Evolutionary conservation across 1,140 invertebrate species (phyloP).

Genomic region (Artemia franciscana): DNA sequence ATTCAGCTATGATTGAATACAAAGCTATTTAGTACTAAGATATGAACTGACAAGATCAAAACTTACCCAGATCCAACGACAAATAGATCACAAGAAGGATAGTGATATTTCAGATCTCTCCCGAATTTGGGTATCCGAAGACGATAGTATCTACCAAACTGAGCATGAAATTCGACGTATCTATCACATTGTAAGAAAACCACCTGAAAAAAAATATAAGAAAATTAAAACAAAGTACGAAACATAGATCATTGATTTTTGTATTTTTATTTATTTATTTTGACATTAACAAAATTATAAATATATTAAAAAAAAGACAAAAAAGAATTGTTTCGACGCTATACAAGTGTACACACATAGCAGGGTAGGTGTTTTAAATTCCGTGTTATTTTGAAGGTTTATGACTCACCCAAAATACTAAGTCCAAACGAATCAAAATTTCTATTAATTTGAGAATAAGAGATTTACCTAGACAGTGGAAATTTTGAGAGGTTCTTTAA

Average conservation of each 20-base stretch:
- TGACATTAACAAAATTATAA: slow-evolving; percentile 20
- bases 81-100: slow-evolving; percentile 69
- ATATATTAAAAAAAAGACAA: no score
- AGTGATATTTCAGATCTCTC: slow-evolving; percentile 76
- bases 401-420: no score
- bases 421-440: no score
- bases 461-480: no score
- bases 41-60: background rate
- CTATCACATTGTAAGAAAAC: slow-evolving; percentile 34
- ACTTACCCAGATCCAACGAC: slow-evolving; percentile 61
- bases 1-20: no score
- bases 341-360: no score
- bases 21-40: slow-evolving; percentile 10
- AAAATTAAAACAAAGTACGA: slow-evolving; percentile 20
- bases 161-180: slow-evolving; percentile 83
- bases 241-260: background rate
- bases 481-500: no score
- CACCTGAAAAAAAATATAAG: slow-evolving; percentile 38
- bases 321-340: no score
- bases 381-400: no score
- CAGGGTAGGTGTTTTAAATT: no score
- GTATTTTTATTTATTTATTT: background rate
- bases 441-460: no score
- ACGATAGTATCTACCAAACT: slow-evolving; percentile 69
- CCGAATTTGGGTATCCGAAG: slow-evolving; percentile 85